Base-by-base conservation (phyloP, 2,888 invertebrate genomes). In the Agonopterix alstromeriana region DNA sequence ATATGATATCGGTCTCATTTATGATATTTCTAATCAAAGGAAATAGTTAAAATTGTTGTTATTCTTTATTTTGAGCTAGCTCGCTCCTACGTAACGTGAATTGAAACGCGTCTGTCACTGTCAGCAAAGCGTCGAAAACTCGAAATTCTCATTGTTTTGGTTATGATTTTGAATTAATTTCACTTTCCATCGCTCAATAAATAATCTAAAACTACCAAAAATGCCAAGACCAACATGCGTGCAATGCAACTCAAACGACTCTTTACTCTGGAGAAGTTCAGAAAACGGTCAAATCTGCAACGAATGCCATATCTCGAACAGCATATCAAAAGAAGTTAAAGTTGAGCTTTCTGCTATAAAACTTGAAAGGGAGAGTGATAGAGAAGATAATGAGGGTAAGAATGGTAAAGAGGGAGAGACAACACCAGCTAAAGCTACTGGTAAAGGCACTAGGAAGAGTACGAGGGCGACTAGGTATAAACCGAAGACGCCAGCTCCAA, bases 221-320 rank as follows among this genome's bases (percentile, higher is more conserved):
- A 89, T 89, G 88, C 89, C 89, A 11, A 88, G 88, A 62, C 93
- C 94, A 10, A 90, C 90, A 55, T 95, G 95, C 72, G 79, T 91
- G 45, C 93, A 93, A 70, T 95, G 95, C 72, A 91, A 90, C 54
- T 90, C 91, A 9, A 91, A 89, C 17, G 93, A 94, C 62, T 93
- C 94, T 1, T 82, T 93, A 9, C 85, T 95, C 51, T 96, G 96
- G 96, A 93, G 94, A 17, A 92, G 91, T 53, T 90, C 92, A 1
- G 93, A 94, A 52, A 90, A 91, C 63, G 95, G 94, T 0, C 93
- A 94, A 70, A 90, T 95, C 54, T 96, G 96, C 67, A 93, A 94
- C 67, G 91, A 93, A 47, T 96, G 96, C 70, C 90, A 92, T 53
- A 90, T 92, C 45, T 52, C 91, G 1, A 82, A 82, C 58, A 69